Conservation (phyloP, 2,888 invertebrate species). For the Cheilosia vulpina region DNA sequence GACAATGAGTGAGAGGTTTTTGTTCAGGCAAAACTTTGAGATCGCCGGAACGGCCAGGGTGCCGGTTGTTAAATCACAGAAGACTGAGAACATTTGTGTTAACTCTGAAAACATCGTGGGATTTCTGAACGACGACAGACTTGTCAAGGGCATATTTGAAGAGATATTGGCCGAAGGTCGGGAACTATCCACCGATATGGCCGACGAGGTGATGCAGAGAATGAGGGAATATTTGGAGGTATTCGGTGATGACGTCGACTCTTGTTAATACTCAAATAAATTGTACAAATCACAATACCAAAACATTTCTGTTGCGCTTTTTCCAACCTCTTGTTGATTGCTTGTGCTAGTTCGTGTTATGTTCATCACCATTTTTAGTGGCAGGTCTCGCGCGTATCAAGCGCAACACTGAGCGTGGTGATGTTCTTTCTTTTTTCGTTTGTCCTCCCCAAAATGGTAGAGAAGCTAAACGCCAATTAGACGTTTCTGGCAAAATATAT, state of each 20-base stretch:
- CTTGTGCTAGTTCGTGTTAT: no score
- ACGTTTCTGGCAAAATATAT: background rate
- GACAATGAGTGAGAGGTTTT: no score
- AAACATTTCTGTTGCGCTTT: no score
- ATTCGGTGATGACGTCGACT: slow-evolving; percentile 18
- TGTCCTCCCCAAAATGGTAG: no score
- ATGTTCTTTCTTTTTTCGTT: no score
- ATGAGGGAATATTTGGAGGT: slow-evolving; percentile 10
- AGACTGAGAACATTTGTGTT: background rate
- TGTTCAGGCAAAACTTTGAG: background rate
- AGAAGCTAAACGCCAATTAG: background rate
- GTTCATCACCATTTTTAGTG: no score
- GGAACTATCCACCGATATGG: slow-evolving; percentile 36
- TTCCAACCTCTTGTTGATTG: no score
- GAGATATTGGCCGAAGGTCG: slow-evolving; percentile 49
- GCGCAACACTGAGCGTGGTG: no score
- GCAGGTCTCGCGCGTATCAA: no score
- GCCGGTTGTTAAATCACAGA: slow-evolving; percentile 5
- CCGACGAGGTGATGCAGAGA: slow-evolving; percentile 47
- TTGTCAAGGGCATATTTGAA: slow-evolving; percentile 27
- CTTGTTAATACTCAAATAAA: no score
- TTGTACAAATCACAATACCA: background rate
- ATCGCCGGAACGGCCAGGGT: slow-evolving; percentile 32
- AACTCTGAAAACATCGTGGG: background rate
- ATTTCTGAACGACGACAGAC: background rate